Conservation (phyloP, 2,888 invertebrate genomes). For the Palloptera scutellata region DNA sequence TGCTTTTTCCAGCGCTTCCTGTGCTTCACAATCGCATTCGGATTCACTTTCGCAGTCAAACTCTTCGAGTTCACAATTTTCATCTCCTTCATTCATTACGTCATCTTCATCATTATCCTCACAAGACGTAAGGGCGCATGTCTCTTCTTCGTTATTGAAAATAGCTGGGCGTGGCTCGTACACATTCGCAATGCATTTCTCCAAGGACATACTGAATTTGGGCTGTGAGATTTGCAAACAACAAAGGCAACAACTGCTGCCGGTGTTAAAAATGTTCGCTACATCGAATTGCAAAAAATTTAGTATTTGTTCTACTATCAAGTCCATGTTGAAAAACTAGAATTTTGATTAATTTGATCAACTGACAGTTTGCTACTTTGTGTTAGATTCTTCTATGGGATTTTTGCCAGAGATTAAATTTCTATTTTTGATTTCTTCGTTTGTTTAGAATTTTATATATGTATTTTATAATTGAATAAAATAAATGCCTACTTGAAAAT, state of each 20-base stretch:
- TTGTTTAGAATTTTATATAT: too few relatives aligned
- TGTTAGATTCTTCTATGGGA: too few relatives aligned
- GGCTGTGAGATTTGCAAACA: slow-evolving; percentile 7
- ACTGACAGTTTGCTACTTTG: too few relatives aligned
- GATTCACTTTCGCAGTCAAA: neutral
- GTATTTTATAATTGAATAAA: too few relatives aligned
- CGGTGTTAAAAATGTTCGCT: slow-evolving; percentile 15
- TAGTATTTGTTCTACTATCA: slow-evolving; percentile 29
- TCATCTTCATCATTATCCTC: neutral
- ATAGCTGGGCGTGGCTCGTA: slow-evolving; percentile 27
- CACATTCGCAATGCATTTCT: slow-evolving; percentile 24
- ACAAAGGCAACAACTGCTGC: slow-evolving; percentile 12
- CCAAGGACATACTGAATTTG: neutral
- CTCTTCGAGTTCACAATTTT: slow-evolving; percentile 2
- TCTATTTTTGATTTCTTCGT: too few relatives aligned
- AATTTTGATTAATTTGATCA: neutral
- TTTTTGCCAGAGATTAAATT: too few relatives aligned
- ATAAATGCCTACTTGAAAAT: too few relatives aligned
- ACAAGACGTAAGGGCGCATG: neutral
- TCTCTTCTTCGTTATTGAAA: slow-evolving; percentile 19
- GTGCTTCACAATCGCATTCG: slow-evolving; percentile 6
- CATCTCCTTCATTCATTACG: neutral
- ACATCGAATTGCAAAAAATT: slow-evolving; percentile 34
- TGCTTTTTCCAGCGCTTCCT: neutral
- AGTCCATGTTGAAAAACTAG: slow-evolving; percentile 13